Percentiles rank a stretch among this genome's conserved stretches.
Conservation (phyloP, 2,113 vertebrate genomes). For the Lontra canadensis region DNA sequence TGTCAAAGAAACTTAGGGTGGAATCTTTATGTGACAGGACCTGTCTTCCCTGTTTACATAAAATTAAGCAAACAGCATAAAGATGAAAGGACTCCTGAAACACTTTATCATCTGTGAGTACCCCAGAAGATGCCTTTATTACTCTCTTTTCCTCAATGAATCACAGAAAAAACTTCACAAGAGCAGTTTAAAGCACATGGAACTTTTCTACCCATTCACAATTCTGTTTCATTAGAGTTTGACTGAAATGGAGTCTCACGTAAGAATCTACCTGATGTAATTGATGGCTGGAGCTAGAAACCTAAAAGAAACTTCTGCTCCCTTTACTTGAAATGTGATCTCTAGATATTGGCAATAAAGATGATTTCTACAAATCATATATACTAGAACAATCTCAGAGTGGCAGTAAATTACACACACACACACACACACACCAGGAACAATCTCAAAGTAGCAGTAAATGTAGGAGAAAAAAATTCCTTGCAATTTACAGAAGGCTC, state of each 20-base stretch:
- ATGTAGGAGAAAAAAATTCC: not conserved
- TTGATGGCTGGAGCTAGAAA: not conserved
- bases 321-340: slow-evolving; percentile 23
- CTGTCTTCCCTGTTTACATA: not conserved
- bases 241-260: not conserved
- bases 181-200: not conserved
- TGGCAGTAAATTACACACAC: not conserved
- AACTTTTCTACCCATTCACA: not conserved
- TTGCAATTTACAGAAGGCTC: not conserved
- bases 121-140: not conserved
- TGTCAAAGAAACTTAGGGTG: not conserved
- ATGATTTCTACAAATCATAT: not conserved
- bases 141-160: not conserved
- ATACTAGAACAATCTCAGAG: not conserved
- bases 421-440: not conserved
- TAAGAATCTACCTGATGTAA: not conserved
- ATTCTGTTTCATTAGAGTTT: not conserved
- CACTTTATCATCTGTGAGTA: not conserved
- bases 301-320: not conserved
- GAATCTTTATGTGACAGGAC: not conserved
- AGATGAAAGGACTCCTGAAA: not conserved
- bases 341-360: not conserved
- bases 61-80: slow-evolving; percentile 5
- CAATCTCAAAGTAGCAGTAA: slow-evolving; percentile 19
- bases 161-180: not conserved